These are phyloP conservation scores for Tenthredo amoena DNA, from an alignment of 2,888 invertebrate species.

Conservation along the genomic window DNA sequence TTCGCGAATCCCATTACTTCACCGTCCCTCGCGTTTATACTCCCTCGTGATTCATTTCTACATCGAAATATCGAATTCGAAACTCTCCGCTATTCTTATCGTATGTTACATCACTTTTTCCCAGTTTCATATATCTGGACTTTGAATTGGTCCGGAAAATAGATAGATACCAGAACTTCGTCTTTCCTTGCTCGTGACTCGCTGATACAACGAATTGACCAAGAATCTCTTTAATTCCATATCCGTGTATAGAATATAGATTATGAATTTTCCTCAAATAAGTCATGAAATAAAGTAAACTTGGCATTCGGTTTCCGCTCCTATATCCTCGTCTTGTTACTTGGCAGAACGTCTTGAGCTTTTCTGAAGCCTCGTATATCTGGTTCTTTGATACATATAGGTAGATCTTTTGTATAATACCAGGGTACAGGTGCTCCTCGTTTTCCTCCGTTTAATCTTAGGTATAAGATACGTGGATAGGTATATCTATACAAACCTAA, in stretches of 20 bases:
- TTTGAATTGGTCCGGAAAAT: background rate
- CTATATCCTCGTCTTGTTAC: background rate
- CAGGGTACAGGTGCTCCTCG: background rate
- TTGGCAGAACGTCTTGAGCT: background rate
- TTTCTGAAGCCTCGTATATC: background rate
- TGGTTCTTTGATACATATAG: background rate
- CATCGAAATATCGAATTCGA: background rate
- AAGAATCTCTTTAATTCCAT: background rate
- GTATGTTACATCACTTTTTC: background rate
- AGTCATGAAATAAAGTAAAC: background rate
- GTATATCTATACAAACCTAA: background rate
- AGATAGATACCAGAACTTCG: background rate
- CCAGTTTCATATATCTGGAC: background rate
- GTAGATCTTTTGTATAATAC: constrained; percentile 10
- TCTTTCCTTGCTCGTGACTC: background rate
- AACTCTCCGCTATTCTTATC: background rate
- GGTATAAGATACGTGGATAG: background rate
- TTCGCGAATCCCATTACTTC: constrained; percentile 8
- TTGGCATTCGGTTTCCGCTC: background rate
- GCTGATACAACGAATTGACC: background rate
- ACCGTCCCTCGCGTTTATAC: background rate
- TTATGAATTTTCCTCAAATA: background rate
- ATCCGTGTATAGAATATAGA: background rate
- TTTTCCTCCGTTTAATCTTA: constrained; percentile 14
- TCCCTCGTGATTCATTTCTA: background rate